A percentile compares a stretch with the other conserved stretches of the same genome.
Evolutionary conservation across 1,140 invertebrate genomes (phyloP).

Genomic region (Magallana gigas): DNA sequence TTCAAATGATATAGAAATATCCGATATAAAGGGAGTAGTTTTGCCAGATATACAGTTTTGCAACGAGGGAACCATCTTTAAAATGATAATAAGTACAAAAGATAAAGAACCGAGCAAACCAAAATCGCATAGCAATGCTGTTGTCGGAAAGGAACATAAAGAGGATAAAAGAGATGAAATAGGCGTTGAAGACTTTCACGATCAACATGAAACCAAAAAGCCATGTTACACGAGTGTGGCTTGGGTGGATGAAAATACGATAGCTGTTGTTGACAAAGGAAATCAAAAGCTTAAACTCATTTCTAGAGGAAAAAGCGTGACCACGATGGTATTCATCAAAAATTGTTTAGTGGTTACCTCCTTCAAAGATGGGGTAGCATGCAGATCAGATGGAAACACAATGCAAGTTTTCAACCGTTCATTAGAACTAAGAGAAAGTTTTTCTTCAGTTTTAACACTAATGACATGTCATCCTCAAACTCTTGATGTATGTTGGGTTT

Average conservation of each 20-base stretch:
- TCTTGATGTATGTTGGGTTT: background rate
- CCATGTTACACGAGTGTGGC: background rate
- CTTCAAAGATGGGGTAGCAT: background rate
- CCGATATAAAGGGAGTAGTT: background rate
- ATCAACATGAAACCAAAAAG: background rate
- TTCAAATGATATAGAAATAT: background rate
- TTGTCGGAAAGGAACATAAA: background rate
- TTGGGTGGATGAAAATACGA: constrained; percentile 1
- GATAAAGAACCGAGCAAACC: background rate
- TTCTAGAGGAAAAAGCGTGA: background rate
- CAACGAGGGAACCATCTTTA: background rate
- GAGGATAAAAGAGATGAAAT: background rate
- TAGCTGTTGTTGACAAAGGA: constrained; percentile 1
- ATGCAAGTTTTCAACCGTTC: background rate
- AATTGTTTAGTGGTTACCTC: background rate
- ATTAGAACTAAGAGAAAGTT: background rate
- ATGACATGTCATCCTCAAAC: background rate
- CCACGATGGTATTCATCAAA: background rate
- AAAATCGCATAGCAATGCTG: background rate
- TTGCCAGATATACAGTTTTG: background rate
- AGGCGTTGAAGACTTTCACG: background rate
- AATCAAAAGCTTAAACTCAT: constrained; percentile 1
- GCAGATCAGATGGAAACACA: background rate
- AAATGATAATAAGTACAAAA: background rate
- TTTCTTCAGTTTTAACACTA: background rate